phyloP scores from a whole-genome alignment of 2,888 invertebrate genomes.

The Pseudococcus jackbeardsleyi region DNA sequence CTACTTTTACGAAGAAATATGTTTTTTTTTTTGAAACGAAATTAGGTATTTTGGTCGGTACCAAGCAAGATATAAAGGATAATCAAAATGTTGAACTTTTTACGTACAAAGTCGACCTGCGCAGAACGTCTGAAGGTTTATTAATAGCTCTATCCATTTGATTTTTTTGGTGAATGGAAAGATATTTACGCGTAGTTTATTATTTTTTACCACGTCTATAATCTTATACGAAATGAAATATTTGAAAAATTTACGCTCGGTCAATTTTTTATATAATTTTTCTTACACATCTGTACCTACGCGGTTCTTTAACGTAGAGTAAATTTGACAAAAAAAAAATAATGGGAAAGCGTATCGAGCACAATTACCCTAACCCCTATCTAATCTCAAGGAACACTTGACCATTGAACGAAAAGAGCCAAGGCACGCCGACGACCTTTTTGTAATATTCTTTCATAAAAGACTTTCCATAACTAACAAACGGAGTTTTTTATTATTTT shows the following conservation, averaged over 20 bases:
- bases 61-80: not conserved
- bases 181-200: conserved; percentile 5
- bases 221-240: not conserved
- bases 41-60: too few relatives aligned
- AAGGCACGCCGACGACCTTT: conserved; percentile 28
- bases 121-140: not conserved
- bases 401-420: conserved; percentile 35
- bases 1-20: too few relatives aligned
- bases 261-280: conserved; percentile 4
- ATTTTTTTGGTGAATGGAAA: not conserved
- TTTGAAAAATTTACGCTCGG: not conserved
- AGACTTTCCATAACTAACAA: conserved; percentile 12
- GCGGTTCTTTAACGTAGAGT: not conserved
- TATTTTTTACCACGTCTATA: not conserved
- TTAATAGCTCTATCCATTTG: too few relatives aligned
- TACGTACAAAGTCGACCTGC: not conserved
- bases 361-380: conserved; percentile 26
- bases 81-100: not conserved
- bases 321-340: not conserved
- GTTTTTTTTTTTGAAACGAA: too few relatives aligned
- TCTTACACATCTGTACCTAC: not conserved
- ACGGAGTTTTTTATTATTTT: conserved; percentile 40
- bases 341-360: not conserved
- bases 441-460: conserved; percentile 40
- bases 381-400: conserved; percentile 20